Conservation (phyloP, 1,140 invertebrate species). For the Brachionus angularis region DNA sequence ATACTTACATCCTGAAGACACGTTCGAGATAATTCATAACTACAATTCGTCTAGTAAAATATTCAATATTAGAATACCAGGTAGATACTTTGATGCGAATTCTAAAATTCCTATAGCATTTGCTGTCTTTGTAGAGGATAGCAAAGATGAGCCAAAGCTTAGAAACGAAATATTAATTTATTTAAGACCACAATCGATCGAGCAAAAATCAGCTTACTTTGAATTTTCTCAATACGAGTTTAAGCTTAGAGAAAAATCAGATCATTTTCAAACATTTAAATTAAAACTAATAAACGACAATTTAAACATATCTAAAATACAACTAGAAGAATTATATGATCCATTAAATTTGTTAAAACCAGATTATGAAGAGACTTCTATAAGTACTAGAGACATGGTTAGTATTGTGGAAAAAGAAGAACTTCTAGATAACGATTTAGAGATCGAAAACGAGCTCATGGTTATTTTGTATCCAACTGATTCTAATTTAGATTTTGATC, state of each 20-base stretch:
- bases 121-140: constrained; percentile 1
- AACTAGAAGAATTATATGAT: not conserved
- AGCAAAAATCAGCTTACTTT: constrained; percentile 15
- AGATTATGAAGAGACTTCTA: constrained; percentile 10
- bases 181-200: constrained; percentile 10
- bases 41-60: constrained; percentile 24
- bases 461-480: constrained; percentile 20
- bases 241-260: constrained; percentile 9
- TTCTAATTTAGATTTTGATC: constrained; percentile 11
- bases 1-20: constrained; percentile 33
- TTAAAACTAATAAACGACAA: constrained; percentile 37
- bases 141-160: not conserved
- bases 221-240: constrained; percentile 42
- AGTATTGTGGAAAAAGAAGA: constrained; percentile 4
- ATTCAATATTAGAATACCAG: constrained; percentile 27
- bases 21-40: constrained; percentile 21
- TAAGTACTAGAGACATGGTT: constrained; percentile 27
- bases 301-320: constrained; percentile 3
- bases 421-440: not conserved
- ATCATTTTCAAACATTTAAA: not conserved
- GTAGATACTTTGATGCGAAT: constrained; percentile 18
- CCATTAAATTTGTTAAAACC: constrained; percentile 16
- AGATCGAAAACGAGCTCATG: constrained; percentile 11
- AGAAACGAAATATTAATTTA: constrained; percentile 28
- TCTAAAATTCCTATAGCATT: constrained; percentile 33